These are phyloP conservation scores for Dallia pectoralis DNA, from an alignment of 2,797 vertebrate genomes.

Conservation along the genomic window DNA sequence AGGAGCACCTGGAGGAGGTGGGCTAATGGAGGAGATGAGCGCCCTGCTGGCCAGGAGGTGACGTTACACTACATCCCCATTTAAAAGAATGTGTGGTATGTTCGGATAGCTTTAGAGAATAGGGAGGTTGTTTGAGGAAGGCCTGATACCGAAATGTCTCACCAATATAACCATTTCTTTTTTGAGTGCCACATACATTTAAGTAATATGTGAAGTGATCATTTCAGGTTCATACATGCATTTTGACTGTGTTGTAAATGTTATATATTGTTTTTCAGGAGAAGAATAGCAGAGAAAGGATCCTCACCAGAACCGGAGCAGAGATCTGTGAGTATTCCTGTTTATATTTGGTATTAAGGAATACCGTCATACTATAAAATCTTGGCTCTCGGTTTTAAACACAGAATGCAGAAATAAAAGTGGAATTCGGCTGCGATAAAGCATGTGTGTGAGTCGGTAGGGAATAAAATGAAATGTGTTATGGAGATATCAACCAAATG, in stretches of 20 bases:
- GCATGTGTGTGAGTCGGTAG: too few species aligned
- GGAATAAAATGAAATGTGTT: too few species aligned
- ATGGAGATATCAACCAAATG: too few species aligned
- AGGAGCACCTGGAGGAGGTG: conserved; percentile 84
- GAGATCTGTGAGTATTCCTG: conserved; percentile 81
- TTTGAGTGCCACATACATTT: neutral
- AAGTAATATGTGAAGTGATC: neutral
- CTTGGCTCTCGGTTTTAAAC: neutral
- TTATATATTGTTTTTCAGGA: conserved; percentile 67
- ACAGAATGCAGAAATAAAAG: too few species aligned
- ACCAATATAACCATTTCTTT: neutral
- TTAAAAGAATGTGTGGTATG: neutral
- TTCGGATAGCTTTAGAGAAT: neutral
- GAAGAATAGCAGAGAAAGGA: conserved; percentile 97
- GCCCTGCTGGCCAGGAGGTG: conserved; percentile 96
- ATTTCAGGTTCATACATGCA: neutral
- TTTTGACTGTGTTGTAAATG: neutral
- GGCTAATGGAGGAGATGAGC: conserved; percentile 99
- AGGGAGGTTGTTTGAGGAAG: neutral
- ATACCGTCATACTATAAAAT: neutral
- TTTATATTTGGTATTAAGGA: too few species aligned
- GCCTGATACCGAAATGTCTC: neutral
- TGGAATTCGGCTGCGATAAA: too few species aligned
- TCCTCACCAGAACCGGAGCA: conserved; percentile 89
- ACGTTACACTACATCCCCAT: neutral